These are phyloP conservation scores for Chaetodon trifascialis DNA, from an alignment of 2,113 vertebrate genomes.

Conservation along the genomic window DNA sequence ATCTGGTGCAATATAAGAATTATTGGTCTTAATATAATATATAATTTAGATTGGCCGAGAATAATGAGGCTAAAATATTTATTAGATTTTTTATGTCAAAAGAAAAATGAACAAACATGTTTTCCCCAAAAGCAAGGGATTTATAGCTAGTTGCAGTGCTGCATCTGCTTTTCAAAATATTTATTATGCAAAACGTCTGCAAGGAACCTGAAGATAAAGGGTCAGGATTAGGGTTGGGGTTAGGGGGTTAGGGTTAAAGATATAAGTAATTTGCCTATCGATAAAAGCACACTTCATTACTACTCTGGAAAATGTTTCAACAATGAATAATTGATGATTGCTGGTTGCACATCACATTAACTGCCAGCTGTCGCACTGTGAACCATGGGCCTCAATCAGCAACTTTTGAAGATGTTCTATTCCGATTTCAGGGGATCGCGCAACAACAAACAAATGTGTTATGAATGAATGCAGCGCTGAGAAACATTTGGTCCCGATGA, in stretches of 20 bases:
- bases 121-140: slow-evolving; percentile 7
- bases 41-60: slow-evolving; percentile 32
- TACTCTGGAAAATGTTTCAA: slow-evolving; percentile 49
- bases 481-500: slow-evolving; percentile 39
- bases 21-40: slow-evolving; percentile 43
- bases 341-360: slow-evolving; percentile 59
- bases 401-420: too few relatives aligned
- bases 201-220: slow-evolving; percentile 46
- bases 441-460: slow-evolving; percentile 66
- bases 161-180: slow-evolving; percentile 18
- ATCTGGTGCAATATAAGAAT: slow-evolving; percentile 43
- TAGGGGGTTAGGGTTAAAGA: too few relatives aligned
- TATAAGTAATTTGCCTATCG: slow-evolving; percentile 40
- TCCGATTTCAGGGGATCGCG: slow-evolving; percentile 50
- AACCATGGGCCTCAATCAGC: slow-evolving; percentile 51
- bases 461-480: slow-evolving; percentile 54
- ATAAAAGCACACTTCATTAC: slow-evolving; percentile 53
- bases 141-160: slow-evolving; percentile 19
- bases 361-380: slow-evolving; percentile 49
- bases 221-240: too few relatives aligned
- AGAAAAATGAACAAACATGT: slow-evolving; percentile 44
- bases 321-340: slow-evolving; percentile 68
- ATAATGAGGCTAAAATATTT: slow-evolving; percentile 61
- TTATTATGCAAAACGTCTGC: slow-evolving; percentile 53
- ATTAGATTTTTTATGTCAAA: slow-evolving; percentile 48